Evolutionary conservation across 2,113 vertebrate species (phyloP).

Genomic region (Sphyrna mokarran): DNA sequence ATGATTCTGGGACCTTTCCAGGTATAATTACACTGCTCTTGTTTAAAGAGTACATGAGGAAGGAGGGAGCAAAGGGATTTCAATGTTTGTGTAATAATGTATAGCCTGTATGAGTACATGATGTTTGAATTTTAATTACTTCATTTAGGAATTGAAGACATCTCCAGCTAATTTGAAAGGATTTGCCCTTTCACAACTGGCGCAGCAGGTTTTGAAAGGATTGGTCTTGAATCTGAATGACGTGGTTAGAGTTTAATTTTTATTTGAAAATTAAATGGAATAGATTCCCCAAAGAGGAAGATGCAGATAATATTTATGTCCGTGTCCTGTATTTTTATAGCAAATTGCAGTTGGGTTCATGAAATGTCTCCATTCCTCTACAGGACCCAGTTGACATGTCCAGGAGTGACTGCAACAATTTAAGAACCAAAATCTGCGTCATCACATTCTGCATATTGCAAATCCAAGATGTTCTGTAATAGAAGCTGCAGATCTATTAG

Average conservation of each 20-base stretch:
- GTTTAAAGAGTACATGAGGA: constrained; percentile 23
- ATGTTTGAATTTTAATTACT: constrained; percentile 26
- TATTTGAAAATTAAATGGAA: neutral
- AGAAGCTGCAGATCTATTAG: neutral
- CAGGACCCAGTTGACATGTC: too few relatives aligned
- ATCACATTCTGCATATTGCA: neutral
- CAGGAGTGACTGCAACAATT: neutral
- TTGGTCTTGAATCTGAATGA: constrained; percentile 8
- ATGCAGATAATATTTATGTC: neutral
- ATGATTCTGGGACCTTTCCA: constrained; percentile 1
- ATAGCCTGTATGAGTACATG: neutral
- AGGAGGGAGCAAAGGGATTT: neutral
- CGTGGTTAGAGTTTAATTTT: neutral
- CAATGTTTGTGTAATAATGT: constrained; percentile 19
- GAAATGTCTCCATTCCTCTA: neutral
- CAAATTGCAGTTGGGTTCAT: neutral
- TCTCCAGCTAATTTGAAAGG: constrained; percentile 10
- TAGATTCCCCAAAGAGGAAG: neutral
- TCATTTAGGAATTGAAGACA: constrained; percentile 2
- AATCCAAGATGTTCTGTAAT: neutral
- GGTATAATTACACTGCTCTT: neutral
- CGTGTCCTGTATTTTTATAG: neutral
- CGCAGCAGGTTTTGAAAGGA: neutral
- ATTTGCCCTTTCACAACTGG: neutral
- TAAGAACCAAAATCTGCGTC: neutral